Percentiles rank a stretch among this genome's conserved stretches.
Evolutionary conservation across 2,888 invertebrate genomes (phyloP).

Genomic region (Stenchaetothrips biformis): DNA sequence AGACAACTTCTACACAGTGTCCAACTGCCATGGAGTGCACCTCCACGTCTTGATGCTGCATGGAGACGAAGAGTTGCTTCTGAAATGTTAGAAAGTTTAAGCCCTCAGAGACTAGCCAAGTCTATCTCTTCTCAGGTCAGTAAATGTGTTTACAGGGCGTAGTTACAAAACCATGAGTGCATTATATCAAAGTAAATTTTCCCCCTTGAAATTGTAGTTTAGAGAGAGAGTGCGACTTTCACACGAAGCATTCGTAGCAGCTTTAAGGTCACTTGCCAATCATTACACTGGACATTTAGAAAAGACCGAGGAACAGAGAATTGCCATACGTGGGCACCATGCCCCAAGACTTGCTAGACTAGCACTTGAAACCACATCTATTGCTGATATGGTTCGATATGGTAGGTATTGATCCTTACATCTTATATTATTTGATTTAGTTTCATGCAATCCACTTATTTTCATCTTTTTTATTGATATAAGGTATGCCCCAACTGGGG

Average conservation of each 20-base stretch:
- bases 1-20: conserved; percentile 59
- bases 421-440: not conserved
- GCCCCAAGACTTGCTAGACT: conserved; percentile 76
- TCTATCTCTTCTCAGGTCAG: conserved; percentile 59
- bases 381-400: conserved; percentile 69
- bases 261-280: conserved; percentile 63
- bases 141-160: conserved; percentile 34
- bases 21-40: conserved; percentile 56
- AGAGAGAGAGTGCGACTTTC: conserved; percentile 68
- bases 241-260: conserved; percentile 71
- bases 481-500: conserved; percentile 53
- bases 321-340: conserved; percentile 67
- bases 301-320: conserved; percentile 73
- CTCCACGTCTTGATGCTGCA: conserved; percentile 49
- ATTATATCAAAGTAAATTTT: not conserved
- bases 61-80: conserved; percentile 70
- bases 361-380: conserved; percentile 76
- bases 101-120: conserved; percentile 63
- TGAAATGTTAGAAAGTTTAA: conserved; percentile 65
- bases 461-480: conserved; percentile 42
- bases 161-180: conserved; percentile 29
- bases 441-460: conserved; percentile 21
- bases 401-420: conserved; percentile 52
- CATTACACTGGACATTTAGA: conserved; percentile 68
- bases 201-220: conserved; percentile 53